A percentile compares a stretch with the other conserved stretches of the same genome.
phyloP scores from a whole-genome alignment of 2,797 vertebrate genomes.

The Cryptoprocta ferox region DNA sequence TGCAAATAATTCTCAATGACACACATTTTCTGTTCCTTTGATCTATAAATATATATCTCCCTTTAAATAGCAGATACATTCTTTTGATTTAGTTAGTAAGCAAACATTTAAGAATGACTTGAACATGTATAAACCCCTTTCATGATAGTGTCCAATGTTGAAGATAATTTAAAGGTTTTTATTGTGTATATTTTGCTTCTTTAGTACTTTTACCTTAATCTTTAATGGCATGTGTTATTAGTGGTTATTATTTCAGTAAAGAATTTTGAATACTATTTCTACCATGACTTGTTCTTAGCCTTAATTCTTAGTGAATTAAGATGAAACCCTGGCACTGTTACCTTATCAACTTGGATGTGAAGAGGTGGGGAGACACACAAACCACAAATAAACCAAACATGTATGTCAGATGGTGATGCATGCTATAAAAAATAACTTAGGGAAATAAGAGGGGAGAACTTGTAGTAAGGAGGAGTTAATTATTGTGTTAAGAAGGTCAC shows the following conservation, averaged over 20 bases:
- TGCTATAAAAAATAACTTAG: neutral
- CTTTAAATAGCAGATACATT: neutral
- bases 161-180: neutral
- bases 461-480: neutral
- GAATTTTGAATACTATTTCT: neutral
- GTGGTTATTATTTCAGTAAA: neutral
- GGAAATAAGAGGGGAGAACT: neutral
- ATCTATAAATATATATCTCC: neutral
- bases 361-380: neutral
- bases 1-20: neutral
- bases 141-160: neutral
- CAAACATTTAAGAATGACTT: neutral
- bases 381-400: neutral
- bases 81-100: neutral
- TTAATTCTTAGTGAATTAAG: too few relatives aligned
- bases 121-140: neutral
- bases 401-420: accelerated
- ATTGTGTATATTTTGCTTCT: neutral
- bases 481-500: neutral
- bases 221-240: neutral
- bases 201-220: neutral
- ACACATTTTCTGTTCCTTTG: neutral
- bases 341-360: neutral
- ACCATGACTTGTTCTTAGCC: neutral
- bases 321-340: neutral